Percentiles rank a stretch among this genome's conserved stretches.
These are phyloP conservation scores for Scelioninae gen. 2 DNA, from an alignment of 2,888 invertebrate species.

Conservation along the genomic window DNA sequence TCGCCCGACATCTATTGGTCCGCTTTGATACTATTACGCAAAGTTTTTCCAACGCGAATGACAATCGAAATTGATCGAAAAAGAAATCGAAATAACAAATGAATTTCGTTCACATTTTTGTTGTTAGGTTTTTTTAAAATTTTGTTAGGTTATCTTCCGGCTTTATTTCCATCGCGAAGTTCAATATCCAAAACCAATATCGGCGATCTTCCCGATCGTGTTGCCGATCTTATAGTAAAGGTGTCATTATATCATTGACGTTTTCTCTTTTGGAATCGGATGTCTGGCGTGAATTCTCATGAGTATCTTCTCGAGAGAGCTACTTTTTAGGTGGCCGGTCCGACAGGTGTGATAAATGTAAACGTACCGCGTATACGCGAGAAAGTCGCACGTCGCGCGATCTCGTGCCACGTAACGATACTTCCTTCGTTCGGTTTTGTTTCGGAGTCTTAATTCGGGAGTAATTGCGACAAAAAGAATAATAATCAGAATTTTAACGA, in stretches of 20 bases:
- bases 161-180: slow-evolving; percentile 26
- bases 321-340: slow-evolving; percentile 56
- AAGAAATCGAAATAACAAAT: no score
- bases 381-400: slow-evolving; percentile 47
- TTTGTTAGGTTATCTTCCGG: no score
- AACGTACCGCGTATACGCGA: slow-evolving; percentile 47
- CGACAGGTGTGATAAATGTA: slow-evolving; percentile 60
- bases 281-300: slow-evolving; percentile 53
- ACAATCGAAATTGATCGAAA: no score
- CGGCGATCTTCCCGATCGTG: slow-evolving; percentile 20
- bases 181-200: no score
- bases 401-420: slow-evolving; percentile 22
- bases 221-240: no score
- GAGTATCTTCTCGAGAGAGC: slow-evolving; percentile 58
- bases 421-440: not conserved
- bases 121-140: no score
- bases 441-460: not conserved
- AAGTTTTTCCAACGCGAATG: no score
- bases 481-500: no score
- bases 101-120: no score
- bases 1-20: no score
- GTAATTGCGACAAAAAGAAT: no score
- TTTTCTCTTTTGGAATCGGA: slow-evolving; percentile 56
- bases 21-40: no score
- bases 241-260: slow-evolving; percentile 57